Percentiles rank a stretch among this genome's conserved stretches.
Conservation (phyloP, 2,888 invertebrate genomes). For the Drosophila prolongata region DNA sequence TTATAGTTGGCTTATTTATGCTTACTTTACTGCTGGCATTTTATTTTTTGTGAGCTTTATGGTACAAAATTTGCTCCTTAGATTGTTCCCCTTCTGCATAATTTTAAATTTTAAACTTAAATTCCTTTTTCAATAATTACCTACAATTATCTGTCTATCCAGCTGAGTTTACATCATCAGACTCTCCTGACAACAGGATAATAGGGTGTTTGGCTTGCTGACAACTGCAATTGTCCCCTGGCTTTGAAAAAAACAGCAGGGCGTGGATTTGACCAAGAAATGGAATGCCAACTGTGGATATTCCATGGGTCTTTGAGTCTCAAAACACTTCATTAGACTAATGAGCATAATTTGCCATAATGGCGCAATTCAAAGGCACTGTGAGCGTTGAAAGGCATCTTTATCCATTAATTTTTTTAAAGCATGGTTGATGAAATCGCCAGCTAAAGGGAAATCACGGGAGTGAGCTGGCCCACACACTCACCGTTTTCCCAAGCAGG, state of each 20-base stretch:
- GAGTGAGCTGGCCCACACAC: slow-evolving; percentile 20
- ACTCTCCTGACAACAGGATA: slow-evolving; percentile 6
- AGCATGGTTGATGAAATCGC: slow-evolving; percentile 40
- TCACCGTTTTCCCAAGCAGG: slow-evolving; percentile 26
- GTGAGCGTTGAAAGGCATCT: slow-evolving; percentile 37
- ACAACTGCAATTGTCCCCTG: slow-evolving; percentile 19
- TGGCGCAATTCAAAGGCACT: slow-evolving; percentile 53
- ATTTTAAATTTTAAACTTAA: too few species aligned
- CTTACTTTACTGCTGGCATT: too few species aligned
- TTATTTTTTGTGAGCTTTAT: too few species aligned
- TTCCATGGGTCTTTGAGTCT: slow-evolving; percentile 11
- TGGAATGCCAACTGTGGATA: slow-evolving; percentile 4
- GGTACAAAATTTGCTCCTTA: too few species aligned
- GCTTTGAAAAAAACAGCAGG: slow-evolving; percentile 26
- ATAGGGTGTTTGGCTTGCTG: slow-evolving; percentile 18
- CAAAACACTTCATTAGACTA: slow-evolving; percentile 76
- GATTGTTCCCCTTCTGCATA: too few species aligned
- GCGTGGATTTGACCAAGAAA: slow-evolving; percentile 17
- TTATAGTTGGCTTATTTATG: too few species aligned
- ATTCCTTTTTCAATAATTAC: too few species aligned
- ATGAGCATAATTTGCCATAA: slow-evolving; percentile 73
- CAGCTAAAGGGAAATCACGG: slow-evolving; percentile 45
- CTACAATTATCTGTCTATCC: slow-evolving; percentile 1
- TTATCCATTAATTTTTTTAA: slow-evolving; percentile 35
- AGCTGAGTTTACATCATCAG: neutral